Evolutionary conservation across 2,113 vertebrate genomes (phyloP).

Genomic region (Anarhynchus alexandrinus): DNA sequence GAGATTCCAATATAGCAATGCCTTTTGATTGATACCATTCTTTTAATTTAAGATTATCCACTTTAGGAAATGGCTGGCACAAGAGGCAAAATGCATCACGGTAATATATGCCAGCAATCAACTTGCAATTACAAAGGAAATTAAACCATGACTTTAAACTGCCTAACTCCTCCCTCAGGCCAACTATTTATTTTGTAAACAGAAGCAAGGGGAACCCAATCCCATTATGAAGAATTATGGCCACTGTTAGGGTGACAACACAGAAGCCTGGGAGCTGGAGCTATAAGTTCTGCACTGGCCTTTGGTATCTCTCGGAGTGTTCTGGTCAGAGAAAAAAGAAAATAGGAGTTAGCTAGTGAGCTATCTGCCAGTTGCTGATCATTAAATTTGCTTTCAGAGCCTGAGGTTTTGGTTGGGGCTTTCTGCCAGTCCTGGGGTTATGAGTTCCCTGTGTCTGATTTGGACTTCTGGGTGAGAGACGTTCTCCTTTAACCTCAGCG

Average conservation of each 20-base stretch:
- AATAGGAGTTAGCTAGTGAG: background rate
- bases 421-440: background rate
- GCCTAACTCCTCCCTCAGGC: slow-evolving; percentile 63
- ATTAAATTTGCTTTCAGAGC: background rate
- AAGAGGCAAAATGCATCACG: slow-evolving; percentile 28
- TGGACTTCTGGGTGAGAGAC: background rate
- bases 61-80: slow-evolving; percentile 56
- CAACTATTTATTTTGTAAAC: slow-evolving; percentile 56
- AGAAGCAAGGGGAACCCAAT: background rate
- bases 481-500: background rate
- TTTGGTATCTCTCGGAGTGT: background rate
- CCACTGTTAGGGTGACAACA: background rate
- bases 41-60: slow-evolving; percentile 73
- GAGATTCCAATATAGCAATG: background rate
- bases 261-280: background rate
- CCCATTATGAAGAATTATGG: slow-evolving; percentile 50
- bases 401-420: background rate
- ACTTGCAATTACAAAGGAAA: slow-evolving; percentile 73
- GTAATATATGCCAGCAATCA: slow-evolving; percentile 71
- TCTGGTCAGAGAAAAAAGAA: background rate
- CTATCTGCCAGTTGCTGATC: background rate
- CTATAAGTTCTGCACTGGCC: background rate
- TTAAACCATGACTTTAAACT: slow-evolving; percentile 68
- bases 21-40: slow-evolving; percentile 29
- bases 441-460: accelerated